Evolutionary conservation across 2,113 vertebrate genomes (phyloP).

Genomic region (Numida meleagris): DNA sequence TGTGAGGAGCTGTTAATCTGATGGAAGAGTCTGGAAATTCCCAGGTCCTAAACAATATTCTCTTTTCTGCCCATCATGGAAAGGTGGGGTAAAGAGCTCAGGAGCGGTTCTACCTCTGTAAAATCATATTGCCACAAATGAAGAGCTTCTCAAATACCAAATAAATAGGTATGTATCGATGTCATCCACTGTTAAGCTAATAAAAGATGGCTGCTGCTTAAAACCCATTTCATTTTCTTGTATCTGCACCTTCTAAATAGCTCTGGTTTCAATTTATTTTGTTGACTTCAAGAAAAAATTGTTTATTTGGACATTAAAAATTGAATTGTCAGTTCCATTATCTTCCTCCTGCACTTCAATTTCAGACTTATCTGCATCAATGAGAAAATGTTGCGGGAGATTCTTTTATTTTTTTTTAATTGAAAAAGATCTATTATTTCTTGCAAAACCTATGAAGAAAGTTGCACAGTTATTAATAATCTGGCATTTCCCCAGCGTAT

Average conservation of each 20-base stretch:
- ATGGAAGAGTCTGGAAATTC: not conserved
- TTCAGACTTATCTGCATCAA: conserved; percentile 23
- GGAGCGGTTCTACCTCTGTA: not conserved
- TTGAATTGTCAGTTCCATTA: conserved; percentile 39
- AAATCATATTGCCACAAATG: not conserved
- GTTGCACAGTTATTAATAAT: conserved; percentile 50
- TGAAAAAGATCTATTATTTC: conserved; percentile 24
- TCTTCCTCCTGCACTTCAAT: not conserved
- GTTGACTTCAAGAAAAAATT: not conserved
- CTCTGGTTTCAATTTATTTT: conserved; percentile 15
- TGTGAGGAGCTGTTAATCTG: not conserved
- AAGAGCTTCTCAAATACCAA: not conserved
- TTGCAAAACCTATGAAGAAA: conserved; percentile 35
- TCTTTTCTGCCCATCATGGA: not conserved
- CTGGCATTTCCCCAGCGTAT: conserved; percentile 23
- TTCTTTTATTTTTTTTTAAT: not conserved
- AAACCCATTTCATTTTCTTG: not conserved
- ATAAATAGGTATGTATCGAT: not conserved
- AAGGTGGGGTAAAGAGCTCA: not conserved
- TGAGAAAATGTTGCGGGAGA: not conserved
- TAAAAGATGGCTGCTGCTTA: conserved; percentile 1
- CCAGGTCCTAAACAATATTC: not conserved
- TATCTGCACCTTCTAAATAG: not conserved
- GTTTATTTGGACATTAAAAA: conserved; percentile 32
- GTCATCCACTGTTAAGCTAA: not conserved